Evolutionary conservation across 2,888 invertebrate genomes (phyloP).

Genomic region (Tineola bisselliella): DNA sequence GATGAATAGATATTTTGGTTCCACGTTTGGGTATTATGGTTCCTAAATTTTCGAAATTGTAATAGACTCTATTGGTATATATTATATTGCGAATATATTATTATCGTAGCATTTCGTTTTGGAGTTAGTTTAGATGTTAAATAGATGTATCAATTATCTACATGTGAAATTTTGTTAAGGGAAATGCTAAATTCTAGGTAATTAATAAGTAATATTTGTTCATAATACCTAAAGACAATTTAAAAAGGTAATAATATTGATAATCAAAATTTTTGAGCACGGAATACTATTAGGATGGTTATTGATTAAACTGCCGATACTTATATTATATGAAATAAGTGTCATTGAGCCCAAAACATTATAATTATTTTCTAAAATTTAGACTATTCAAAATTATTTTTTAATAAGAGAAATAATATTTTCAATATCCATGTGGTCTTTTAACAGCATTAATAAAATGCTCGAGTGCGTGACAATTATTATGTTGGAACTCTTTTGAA

Average conservation of each 20-base stretch:
- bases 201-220: slow-evolving; percentile 59
- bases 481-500: neutral
- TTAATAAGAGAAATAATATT: slow-evolving; percentile 32
- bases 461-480: slow-evolving; percentile 26
- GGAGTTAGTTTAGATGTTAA: slow-evolving; percentile 59
- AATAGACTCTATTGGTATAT: slow-evolving; percentile 50
- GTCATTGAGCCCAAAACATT: neutral
- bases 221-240: slow-evolving; percentile 36
- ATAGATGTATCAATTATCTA: slow-evolving; percentile 68
- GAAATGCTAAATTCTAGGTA: slow-evolving; percentile 58
- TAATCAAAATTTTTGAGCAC: slow-evolving; percentile 51
- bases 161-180: slow-evolving; percentile 53
- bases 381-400: slow-evolving; percentile 36
- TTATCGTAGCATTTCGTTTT: slow-evolving; percentile 57
- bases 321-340: slow-evolving; percentile 18
- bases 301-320: slow-evolving; percentile 59
- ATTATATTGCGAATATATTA: slow-evolving; percentile 34
- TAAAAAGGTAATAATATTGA: slow-evolving; percentile 29
- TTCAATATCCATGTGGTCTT: slow-evolving; percentile 67
- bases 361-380: slow-evolving; percentile 29
- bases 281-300: slow-evolving; percentile 61
- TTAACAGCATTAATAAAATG: slow-evolving; percentile 53
- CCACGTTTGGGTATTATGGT: slow-evolving; percentile 68
- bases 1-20: slow-evolving; percentile 45
- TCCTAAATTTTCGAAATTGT: slow-evolving; percentile 69